Evolutionary conservation across 2,113 vertebrate genomes (phyloP), one percentile per base, ranked within the genome.

Genomic region (Cheilinus undulatus): DNA sequence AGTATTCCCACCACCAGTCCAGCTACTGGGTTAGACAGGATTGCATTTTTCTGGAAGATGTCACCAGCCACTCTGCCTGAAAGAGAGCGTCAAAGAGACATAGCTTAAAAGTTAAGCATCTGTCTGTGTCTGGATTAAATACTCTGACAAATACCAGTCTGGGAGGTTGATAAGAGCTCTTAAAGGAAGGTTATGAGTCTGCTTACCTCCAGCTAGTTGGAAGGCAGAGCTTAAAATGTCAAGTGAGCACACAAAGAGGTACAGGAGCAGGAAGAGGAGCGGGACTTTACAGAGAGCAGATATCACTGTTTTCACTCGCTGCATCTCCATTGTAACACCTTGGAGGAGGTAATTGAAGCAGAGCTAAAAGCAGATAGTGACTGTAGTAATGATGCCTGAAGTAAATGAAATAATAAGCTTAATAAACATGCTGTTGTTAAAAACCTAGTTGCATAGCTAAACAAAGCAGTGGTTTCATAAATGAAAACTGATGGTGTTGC

Each of bases 141-240:
- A 11, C 32, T 34, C 4, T 9, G 6, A 34, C 6, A 2, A 40
- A 40, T 14, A 3, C 7, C 36, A 14, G 12, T 14, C 3, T 4
- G 36, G 13, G 36, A 3, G 4, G 36, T 3, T 15, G 4, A 40
- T 40, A 4, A 40, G 3, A 15, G 12, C 15, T 4, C 13, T 9
- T 14, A 14, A 14, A 40, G 13, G 12, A 40, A 2, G 13, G 15
- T 14, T 20, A 23, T 24, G 27, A 52, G 11, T 10, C 7, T 57
- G 40, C 46, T 48, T 92, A 97, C 96, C 96, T 92, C 96, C 96
- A 0, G 94, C 95, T 69, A 97, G 89, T 83, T 98, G 96, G 90
- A 98, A 97, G 26, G 96, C 95, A 32, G 95, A 97, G 86, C 96
- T 96, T 85, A 97, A 93, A 69, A 96, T 91, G 0, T 97, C 96